phyloP scores from a whole-genome alignment of 2,797 vertebrate genomes.

The Oryzias dopingdopingensis region DNA sequence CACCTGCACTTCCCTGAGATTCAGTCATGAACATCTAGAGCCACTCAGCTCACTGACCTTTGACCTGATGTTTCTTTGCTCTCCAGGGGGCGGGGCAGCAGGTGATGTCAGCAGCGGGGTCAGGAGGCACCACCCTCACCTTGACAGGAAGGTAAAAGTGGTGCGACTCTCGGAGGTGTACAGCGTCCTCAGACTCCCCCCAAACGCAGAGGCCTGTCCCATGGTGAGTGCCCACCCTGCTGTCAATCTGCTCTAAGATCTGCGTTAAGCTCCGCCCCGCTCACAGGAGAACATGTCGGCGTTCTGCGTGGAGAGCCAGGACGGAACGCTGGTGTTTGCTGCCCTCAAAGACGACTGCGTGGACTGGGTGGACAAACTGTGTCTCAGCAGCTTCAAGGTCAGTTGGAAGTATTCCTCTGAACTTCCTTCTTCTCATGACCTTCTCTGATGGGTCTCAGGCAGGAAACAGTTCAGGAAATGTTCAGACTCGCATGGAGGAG shows the following conservation, averaged over 20 bases:
- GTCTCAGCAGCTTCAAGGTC: slow-evolving; percentile 85
- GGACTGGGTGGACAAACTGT: slow-evolving; percentile 87
- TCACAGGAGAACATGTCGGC: slow-evolving; percentile 79
- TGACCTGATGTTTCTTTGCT: not conserved
- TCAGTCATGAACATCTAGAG: not conserved
- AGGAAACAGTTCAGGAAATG: slow-evolving; percentile 7
- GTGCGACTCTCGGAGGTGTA: slow-evolving; percentile 84
- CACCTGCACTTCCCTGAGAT: too few species aligned
- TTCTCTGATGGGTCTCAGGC: slow-evolving; percentile 35
- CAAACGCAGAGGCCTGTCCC: slow-evolving; percentile 80
- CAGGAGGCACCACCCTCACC: slow-evolving; percentile 60
- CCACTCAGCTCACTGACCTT: too few species aligned
- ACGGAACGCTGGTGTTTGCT: slow-evolving; percentile 85
- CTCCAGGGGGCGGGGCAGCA: slow-evolving; percentile 32
- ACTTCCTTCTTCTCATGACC: not conserved
- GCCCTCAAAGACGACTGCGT: slow-evolving; percentile 75
- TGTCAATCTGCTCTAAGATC: not conserved
- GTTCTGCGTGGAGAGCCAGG: slow-evolving; percentile 86
- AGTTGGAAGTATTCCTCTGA: not conserved
- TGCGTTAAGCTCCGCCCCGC: not conserved
- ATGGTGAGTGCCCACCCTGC: slow-evolving; percentile 47
- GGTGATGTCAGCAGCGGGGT: slow-evolving; percentile 27
- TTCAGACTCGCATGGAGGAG: slow-evolving; percentile 82
- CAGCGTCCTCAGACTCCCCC: slow-evolving; percentile 78
- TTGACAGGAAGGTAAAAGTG: slow-evolving; percentile 80